These are phyloP conservation scores for Mesorhabditis spiculigera DNA, from an alignment of 2,888 invertebrate genomes.

Conservation along the genomic window DNA sequence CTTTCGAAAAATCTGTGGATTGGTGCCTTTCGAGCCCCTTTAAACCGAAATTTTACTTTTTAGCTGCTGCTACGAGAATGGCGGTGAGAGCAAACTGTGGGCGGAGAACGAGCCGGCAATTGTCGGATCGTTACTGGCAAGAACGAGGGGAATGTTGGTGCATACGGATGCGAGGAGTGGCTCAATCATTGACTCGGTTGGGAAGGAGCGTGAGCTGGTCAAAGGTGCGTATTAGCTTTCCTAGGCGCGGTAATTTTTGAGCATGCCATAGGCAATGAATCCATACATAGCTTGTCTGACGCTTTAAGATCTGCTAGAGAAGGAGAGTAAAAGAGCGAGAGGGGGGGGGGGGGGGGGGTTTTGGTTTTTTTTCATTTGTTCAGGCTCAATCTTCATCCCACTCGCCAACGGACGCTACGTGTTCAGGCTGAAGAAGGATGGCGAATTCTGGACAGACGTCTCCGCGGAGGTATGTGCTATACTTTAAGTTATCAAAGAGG, in stretches of 20 bases:
- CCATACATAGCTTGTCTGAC: no score
- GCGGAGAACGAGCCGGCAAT: conserved; percentile 46
- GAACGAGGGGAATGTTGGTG: conserved; percentile 18
- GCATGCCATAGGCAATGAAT: no score
- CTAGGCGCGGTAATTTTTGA: no score
- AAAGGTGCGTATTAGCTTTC: no score
- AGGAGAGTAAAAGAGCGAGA: no score
- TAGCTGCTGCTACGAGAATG: conserved; percentile 53
- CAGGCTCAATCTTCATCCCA: conserved; percentile 7
- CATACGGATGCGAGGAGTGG: conserved; percentile 14
- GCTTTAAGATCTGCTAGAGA: background rate
- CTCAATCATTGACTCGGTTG: background rate
- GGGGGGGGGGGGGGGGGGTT: no score
- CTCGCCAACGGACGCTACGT: background rate
- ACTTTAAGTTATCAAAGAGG: background rate
- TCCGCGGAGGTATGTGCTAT: background rate
- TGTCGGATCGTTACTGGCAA: conserved; percentile 23
- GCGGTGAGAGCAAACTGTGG: conserved; percentile 44
- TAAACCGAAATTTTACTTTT: background rate
- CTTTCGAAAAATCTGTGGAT: no score
- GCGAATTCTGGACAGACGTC: background rate
- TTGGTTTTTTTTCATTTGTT: no score
- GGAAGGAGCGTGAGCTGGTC: background rate
- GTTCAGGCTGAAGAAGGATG: background rate
- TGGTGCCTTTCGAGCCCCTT: background rate